phyloP scores from a whole-genome alignment of 1,140 invertebrate species.

The Manduca sexta region DNA sequence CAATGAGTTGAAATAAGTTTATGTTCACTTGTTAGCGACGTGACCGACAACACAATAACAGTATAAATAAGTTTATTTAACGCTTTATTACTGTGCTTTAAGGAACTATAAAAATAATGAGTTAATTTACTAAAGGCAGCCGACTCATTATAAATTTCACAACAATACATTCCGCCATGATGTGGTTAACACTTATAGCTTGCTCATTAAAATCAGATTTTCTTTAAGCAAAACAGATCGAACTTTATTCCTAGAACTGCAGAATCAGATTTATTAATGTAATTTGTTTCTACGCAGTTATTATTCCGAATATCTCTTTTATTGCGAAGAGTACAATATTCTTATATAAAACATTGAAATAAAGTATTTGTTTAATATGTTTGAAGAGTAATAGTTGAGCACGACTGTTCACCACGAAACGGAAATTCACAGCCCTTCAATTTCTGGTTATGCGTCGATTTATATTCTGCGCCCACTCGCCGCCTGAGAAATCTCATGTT shows the following conservation, averaged over 20 bases:
- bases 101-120: conserved; percentile 10
- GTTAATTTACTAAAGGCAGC: conserved; percentile 7
- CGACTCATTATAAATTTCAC: conserved; percentile 13
- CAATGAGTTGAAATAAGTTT: conserved; percentile 34
- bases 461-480: conserved; percentile 72
- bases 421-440: conserved; percentile 65
- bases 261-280: no score
- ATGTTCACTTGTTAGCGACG: conserved; percentile 17
- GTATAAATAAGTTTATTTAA: neutral
- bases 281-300: neutral
- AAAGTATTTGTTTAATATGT: conserved; percentile 23
- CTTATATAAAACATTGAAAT: neutral
- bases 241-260: conserved; percentile 11
- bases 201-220: conserved; percentile 30
- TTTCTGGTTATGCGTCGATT: conserved; percentile 71
- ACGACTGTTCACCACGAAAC: conserved; percentile 46
- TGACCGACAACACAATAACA: conserved; percentile 14
- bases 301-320: neutral
- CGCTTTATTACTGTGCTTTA: neutral
- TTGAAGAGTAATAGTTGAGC: conserved; percentile 27
- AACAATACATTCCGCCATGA: conserved; percentile 3
- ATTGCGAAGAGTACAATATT: neutral
- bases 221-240: conserved; percentile 21
- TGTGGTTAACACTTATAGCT: conserved; percentile 19
- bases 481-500: conserved; percentile 71